Conservation (phyloP, 1,140 invertebrate species). For the Magallana gigas region DNA sequence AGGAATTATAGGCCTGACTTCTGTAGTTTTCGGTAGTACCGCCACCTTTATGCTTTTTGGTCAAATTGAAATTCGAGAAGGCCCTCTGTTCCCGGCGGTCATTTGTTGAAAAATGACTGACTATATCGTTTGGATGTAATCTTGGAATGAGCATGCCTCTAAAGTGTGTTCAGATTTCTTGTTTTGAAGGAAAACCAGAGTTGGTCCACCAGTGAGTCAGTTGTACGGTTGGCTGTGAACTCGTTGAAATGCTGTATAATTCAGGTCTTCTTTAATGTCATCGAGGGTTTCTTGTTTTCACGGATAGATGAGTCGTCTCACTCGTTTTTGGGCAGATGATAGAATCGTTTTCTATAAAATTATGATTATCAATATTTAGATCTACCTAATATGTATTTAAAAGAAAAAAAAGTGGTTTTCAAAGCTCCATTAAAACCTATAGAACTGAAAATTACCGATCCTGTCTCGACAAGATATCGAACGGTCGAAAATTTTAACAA, state of each 20-base stretch:
- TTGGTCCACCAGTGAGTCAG: background rate
- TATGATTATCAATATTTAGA: too few species aligned
- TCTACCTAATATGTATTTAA: too few species aligned
- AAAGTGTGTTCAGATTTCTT: background rate
- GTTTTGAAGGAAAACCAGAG: background rate
- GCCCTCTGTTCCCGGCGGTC: background rate
- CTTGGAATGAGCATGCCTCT: background rate
- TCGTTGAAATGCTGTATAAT: background rate
- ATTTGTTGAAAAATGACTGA: background rate
- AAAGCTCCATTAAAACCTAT: too few species aligned
- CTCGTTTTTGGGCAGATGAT: background rate
- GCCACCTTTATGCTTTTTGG: background rate
- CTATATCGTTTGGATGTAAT: background rate
- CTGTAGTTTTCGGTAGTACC: background rate
- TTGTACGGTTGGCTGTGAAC: background rate
- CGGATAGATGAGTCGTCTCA: background rate
- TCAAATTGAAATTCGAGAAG: background rate
- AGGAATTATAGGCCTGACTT: background rate
- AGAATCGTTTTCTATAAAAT: background rate
- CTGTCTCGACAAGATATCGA: too few species aligned
- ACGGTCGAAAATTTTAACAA: too few species aligned
- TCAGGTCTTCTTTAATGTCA: background rate
- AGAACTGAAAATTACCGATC: too few species aligned
- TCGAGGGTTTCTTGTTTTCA: background rate
- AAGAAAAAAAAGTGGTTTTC: too few species aligned